A percentile compares a stretch with the other conserved stretches of the same genome.
phyloP scores from a whole-genome alignment of 2,797 vertebrate genomes.

The Melopsittacus undulatus region DNA sequence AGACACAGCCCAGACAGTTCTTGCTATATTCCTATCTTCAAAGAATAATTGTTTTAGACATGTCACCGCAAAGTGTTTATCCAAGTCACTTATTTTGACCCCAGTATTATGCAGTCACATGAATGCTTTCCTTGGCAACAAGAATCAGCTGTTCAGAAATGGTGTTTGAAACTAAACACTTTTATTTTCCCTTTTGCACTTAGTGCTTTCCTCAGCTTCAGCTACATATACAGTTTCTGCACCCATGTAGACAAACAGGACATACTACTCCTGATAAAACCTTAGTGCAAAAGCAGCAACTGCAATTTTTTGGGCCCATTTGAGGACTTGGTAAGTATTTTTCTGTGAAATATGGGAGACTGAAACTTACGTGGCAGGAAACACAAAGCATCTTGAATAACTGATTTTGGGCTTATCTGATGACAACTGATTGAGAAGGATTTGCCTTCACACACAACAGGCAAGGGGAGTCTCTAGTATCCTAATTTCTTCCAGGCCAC shows the following conservation, averaged over 20 bases:
- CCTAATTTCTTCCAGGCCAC: not conserved
- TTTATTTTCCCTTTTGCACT: not conserved
- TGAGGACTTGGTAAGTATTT: not conserved
- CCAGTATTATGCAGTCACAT: not conserved
- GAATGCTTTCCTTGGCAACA: not conserved
- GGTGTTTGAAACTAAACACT: not conserved
- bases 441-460: not conserved
- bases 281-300: not conserved
- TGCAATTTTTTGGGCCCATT: not conserved
- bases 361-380: not conserved
- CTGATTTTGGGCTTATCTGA: not conserved
- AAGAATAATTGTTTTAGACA: not conserved
- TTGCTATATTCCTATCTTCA: not conserved
- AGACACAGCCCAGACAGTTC: not conserved
- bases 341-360: not conserved
- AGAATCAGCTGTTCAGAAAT: not conserved
- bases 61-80: not conserved
- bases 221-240: not conserved
- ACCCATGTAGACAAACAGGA: not conserved
- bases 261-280: not conserved
- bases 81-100: not conserved
- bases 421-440: not conserved
- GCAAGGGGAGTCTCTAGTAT: not conserved
- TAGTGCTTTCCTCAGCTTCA: not conserved
- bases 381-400: not conserved